Base-by-base conservation (phyloP, 2,797 vertebrate genomes). In the Astyanax mexicanus region DNA sequence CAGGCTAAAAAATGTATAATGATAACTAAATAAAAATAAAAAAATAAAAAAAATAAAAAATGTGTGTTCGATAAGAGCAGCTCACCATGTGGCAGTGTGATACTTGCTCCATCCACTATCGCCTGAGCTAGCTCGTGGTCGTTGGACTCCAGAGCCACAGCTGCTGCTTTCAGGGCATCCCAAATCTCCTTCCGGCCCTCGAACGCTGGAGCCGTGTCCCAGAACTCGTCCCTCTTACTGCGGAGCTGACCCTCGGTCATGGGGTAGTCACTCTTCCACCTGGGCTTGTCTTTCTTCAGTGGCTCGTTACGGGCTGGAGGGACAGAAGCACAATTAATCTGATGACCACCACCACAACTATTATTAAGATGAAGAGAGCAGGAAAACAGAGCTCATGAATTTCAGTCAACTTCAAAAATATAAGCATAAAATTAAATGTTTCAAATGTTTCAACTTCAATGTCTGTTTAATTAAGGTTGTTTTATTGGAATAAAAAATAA, bases 171-270 rank as follows among this genome's bases (percentile, higher is more conserved):
- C 79, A 99, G 92, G 37, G 98, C 98, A 0, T 99, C 98, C 98
- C 98, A 99, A 91, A 99, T 99, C 92, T 99, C 98, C 84, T 98
- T 99, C 27, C 97, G 96, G 44, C 98, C 98, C 86, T 99, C 98
- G 0, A 99, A 99, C 65, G 98, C 98, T 0, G 98, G 98, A 0
- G 97, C 98, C 0, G 97, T 99, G 89, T 99, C 97, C 98, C 98
- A 99, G 86, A 99, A 99, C 81, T 99, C 98, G 0, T 99, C 98
- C 29, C 97, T 86, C 82, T 99, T 99, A 90, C 97, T 99, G 75
- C 97, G 94, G 58, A 99, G 92, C 89, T 99, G 98, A 10, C 98
- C 98, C 0, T 98, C 98, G 0, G 98, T 99, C 98, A 99, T 99
- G 0, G 98, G 98, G 75, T 99, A 99, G 89, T 99, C 97, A 0